A percentile compares a stretch with the other conserved stretches of the same genome.
phyloP scores from a whole-genome alignment of 1,140 invertebrate species.

The Sminthurinus signatus region DNA sequence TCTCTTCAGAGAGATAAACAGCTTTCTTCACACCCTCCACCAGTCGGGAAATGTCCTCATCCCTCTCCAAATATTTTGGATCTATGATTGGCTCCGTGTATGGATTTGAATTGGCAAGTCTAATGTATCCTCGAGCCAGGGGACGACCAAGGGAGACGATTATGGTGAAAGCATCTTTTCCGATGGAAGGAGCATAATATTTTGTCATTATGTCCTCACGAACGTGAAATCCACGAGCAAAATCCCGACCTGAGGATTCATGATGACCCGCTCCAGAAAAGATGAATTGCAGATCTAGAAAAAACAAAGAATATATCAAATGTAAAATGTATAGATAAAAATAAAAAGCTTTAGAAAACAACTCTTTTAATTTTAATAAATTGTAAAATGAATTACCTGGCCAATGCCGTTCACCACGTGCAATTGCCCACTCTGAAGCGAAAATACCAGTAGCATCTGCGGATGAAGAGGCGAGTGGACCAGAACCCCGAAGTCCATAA shows the following conservation, averaged over 20 bases:
- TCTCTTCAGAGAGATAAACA: constrained; percentile 15
- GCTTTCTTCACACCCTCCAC: constrained; percentile 20
- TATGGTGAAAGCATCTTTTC: constrained; percentile 18
- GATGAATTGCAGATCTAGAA: constrained; percentile 15
- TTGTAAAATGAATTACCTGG: constrained; percentile 21
- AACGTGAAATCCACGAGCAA: constrained; percentile 2
- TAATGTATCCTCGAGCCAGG: constrained; percentile 12
- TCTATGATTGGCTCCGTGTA: constrained; percentile 11
- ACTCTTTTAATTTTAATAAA: no score
- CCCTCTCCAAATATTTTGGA: constrained; percentile 21
- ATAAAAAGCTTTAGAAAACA: no score
- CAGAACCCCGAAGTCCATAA: constrained; percentile 39
- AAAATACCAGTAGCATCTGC: constrained; percentile 21
- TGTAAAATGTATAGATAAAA: neutral
- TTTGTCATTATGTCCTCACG: neutral
- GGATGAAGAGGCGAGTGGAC: constrained; percentile 18
- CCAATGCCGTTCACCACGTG: constrained; percentile 20
- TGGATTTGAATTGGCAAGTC: neutral
- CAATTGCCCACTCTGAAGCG: constrained; percentile 11
- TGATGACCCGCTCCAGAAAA: constrained; percentile 12
- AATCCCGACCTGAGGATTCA: constrained; percentile 1
- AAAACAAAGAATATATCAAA: constrained; percentile 6
- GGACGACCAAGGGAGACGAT: constrained; percentile 3
- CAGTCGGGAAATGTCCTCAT: neutral
- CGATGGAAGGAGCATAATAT: constrained; percentile 8